phyloP scores from a whole-genome alignment of 2,888 invertebrate species.

The Amblyjoppa proteus region DNA sequence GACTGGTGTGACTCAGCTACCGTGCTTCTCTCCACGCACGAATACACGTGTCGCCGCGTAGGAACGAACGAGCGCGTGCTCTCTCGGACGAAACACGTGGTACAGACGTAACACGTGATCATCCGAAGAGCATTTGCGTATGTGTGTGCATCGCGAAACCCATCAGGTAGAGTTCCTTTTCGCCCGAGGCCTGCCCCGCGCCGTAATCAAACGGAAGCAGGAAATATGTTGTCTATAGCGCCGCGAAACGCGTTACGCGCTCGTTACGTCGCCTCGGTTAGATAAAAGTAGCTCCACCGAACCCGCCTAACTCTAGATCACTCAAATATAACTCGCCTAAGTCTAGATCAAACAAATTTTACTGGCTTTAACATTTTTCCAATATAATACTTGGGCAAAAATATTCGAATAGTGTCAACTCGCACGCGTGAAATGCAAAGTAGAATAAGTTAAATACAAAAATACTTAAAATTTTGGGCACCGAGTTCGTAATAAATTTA shows the following conservation, averaged over 20 bases:
- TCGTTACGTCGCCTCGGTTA: conserved; percentile 32
- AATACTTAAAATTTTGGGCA: no score
- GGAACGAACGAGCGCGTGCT: not conserved
- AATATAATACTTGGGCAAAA: no score
- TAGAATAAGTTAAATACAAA: no score
- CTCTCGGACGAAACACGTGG: conserved; percentile 32
- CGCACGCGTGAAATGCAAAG: no score
- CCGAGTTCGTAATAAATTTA: no score
- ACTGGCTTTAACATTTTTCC: no score
- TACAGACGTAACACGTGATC: conserved; percentile 40
- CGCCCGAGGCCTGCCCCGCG: conserved; percentile 20
- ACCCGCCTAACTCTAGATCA: not conserved
- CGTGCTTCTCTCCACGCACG: conserved; percentile 22
- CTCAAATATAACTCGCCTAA: no score
- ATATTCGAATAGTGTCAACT: no score
- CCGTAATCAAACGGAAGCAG: conserved; percentile 51
- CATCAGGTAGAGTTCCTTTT: conserved; percentile 28
- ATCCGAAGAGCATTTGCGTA: conserved; percentile 15
- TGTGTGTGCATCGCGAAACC: conserved; percentile 32
- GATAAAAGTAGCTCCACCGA: not conserved
- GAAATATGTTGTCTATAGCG: conserved; percentile 30
- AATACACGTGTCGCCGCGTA: conserved; percentile 34
- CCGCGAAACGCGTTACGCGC: conserved; percentile 37
- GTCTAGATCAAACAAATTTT: no score
- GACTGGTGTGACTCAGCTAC: not conserved